These are phyloP conservation scores for Rachycentron canadum DNA, from an alignment of 2,797 vertebrate species.

Conservation along the genomic window DNA sequence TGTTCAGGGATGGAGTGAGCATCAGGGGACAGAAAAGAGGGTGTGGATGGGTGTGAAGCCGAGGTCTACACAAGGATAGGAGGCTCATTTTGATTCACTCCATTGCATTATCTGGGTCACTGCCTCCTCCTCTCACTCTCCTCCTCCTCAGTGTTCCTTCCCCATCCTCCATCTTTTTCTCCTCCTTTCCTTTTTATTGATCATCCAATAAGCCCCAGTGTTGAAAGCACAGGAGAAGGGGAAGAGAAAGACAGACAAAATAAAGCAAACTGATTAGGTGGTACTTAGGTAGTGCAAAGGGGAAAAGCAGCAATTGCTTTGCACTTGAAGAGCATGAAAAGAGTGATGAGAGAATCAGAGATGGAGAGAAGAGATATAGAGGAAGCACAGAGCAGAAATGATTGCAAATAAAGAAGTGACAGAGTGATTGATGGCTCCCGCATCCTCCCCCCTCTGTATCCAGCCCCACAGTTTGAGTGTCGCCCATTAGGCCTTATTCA, in stretches of 20 bases:
- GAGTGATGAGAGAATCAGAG: not conserved
- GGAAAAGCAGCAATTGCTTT: not conserved
- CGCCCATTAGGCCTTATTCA: conserved; percentile 15
- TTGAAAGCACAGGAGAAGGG: conserved; percentile 2
- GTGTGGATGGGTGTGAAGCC: conserved; percentile 58
- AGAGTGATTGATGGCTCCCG: conserved; percentile 56
- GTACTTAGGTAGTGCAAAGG: not conserved
- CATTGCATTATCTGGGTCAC: conserved; percentile 88
- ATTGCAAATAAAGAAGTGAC: conserved; percentile 50
- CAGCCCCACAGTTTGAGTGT: conserved; percentile 24
- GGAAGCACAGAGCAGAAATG: conserved; percentile 22
- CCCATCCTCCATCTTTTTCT: conserved; percentile 43
- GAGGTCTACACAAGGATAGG: conserved; percentile 44
- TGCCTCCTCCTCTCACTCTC: conserved; percentile 57
- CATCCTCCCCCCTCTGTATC: conserved; percentile 8
- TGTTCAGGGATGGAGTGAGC: not conserved
- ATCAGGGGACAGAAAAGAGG: not conserved
- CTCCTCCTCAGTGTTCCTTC: conserved; percentile 11
- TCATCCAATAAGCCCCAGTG: conserved; percentile 31
- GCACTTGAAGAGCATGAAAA: conserved; percentile 9
- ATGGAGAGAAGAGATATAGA: not conserved
- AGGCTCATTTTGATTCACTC: conserved; percentile 84
- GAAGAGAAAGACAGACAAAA: not conserved
- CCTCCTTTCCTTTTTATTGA: conserved; percentile 31
- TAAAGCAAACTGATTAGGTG: not conserved